These are phyloP conservation scores for Calidris pygmaea DNA, from an alignment of 2,113 vertebrate genomes.

Conservation along the genomic window DNA sequence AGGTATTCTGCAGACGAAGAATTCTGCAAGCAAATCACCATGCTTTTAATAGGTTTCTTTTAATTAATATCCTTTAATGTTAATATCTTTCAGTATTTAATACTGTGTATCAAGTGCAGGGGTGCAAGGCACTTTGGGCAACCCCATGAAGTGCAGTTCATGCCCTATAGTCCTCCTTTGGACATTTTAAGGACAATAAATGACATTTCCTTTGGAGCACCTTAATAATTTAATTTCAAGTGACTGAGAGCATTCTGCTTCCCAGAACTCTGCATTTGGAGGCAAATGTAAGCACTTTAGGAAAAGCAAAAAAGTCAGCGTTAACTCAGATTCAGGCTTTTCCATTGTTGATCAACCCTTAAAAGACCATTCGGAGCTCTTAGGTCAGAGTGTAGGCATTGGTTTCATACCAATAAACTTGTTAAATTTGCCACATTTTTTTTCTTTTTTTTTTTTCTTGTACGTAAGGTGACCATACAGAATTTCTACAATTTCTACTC, in stretches of 20 bases:
- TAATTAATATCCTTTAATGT: neutral
- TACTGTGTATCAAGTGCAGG: neutral
- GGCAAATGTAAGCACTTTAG: neutral
- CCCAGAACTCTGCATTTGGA: neutral
- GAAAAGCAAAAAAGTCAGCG: neutral
- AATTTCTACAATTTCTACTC: neutral
- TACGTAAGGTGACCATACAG: no score
- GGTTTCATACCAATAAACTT: neutral
- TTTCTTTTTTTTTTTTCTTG: neutral
- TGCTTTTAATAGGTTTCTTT: neutral
- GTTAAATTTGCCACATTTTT: neutral
- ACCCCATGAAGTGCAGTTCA: neutral
- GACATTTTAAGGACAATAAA: neutral
- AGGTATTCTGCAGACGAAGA: neutral
- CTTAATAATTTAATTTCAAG: neutral
- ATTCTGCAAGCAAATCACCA: neutral
- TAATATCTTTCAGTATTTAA: neutral
- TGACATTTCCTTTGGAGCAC: neutral
- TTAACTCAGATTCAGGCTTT: neutral
- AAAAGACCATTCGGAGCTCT: neutral
- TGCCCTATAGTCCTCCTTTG: neutral
- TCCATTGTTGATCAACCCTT: neutral
- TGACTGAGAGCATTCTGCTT: neutral
- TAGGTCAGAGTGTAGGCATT: neutral
- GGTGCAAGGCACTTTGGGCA: neutral